Conservation (phyloP, 35 echinoderm and acorn worm species). For the Lytechinus variegatus region DNA sequence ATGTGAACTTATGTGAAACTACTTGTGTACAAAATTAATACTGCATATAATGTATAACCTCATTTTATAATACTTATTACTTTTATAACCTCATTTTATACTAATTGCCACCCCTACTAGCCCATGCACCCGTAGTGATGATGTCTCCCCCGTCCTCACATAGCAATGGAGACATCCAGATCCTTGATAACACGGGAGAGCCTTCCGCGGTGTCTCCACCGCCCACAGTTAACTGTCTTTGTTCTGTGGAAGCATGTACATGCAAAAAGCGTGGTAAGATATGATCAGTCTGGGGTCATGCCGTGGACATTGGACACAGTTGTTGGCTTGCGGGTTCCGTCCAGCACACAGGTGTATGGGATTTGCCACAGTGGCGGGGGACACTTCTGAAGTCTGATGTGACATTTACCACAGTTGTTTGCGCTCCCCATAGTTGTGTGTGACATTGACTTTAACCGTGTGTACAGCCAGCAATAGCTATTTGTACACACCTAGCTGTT, state of each 20-base stretch:
- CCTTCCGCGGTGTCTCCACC: not conserved
- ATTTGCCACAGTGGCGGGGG: no score
- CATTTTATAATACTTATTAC: not conserved
- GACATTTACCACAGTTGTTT: no score
- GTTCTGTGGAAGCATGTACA: not conserved
- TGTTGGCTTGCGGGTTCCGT: not conserved
- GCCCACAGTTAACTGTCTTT: not conserved
- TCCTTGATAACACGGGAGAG: not conserved
- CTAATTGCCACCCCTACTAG: not conserved
- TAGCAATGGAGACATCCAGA: slow-evolving; percentile 1
- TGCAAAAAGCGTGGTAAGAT: not conserved
- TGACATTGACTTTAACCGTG: no score
- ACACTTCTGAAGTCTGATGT: no score
- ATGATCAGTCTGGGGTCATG: not conserved
- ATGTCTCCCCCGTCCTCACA: not conserved
- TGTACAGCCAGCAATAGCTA: no score
- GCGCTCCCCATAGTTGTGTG: no score
- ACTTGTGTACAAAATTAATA: no score
- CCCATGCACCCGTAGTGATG: not conserved
- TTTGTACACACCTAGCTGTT: no score
- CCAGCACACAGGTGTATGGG: no score
- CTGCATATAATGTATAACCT: no score
- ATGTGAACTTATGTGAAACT: no score
- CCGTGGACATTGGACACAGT: not conserved
- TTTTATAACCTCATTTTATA: not conserved